Percentiles rank a stretch among this genome's conserved stretches.
Conservation (phyloP, 2,113 vertebrate genomes). For the Hydrochoerus hydrochaeris region DNA sequence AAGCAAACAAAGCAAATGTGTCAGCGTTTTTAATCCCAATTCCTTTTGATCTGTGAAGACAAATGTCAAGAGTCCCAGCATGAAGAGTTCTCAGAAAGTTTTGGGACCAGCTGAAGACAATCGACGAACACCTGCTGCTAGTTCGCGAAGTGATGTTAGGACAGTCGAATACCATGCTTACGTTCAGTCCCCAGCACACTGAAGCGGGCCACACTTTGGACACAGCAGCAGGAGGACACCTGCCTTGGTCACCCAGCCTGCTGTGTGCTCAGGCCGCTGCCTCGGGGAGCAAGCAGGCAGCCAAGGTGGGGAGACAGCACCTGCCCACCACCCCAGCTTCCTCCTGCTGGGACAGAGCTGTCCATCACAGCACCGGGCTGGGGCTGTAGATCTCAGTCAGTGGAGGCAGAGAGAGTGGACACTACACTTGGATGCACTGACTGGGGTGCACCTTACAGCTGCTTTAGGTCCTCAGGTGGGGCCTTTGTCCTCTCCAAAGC, state of each 20-base stretch:
- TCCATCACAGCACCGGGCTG: accelerated
- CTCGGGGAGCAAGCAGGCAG: background rate
- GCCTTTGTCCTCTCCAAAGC: background rate
- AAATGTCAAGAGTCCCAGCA: background rate
- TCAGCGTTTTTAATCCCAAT: background rate
- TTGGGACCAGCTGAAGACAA: background rate
- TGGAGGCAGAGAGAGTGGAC: background rate
- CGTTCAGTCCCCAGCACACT: background rate
- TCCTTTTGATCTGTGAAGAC: background rate
- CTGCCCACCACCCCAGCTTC: background rate
- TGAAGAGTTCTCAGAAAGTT: background rate
- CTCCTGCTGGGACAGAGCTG: background rate
- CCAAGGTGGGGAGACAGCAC: background rate
- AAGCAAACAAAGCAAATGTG: background rate
- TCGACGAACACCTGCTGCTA: background rate
- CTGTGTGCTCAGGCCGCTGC: background rate
- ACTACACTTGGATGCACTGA: background rate
- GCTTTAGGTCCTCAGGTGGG: background rate
- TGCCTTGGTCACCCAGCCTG: too few relatives aligned
- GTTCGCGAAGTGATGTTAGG: background rate
- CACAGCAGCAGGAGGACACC: background rate
- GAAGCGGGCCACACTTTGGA: background rate
- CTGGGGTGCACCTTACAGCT: background rate
- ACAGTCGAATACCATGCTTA: background rate
- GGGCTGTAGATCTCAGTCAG: background rate